A percentile compares a stretch with the other conserved stretches of the same genome.
phyloP scores from a whole-genome alignment of 92 coral and sea anemone species.

The Epizoanthus stellaris region DNA sequence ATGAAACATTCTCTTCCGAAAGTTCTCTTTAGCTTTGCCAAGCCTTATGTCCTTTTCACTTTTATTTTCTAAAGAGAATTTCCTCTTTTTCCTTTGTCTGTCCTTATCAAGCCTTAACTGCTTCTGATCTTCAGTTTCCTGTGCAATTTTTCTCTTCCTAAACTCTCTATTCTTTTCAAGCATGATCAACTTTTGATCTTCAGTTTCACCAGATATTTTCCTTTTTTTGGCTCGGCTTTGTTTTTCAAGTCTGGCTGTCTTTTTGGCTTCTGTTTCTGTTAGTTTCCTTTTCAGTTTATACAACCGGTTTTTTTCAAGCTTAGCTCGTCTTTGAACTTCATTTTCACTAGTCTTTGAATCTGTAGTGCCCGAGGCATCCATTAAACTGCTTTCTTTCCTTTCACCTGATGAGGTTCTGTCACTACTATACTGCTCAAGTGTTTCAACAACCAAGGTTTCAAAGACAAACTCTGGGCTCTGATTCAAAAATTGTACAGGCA shows the following conservation, averaged over 20 bases:
- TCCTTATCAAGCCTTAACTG: too few relatives aligned
- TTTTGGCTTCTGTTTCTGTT: conserved; percentile 17
- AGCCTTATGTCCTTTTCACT: too few relatives aligned
- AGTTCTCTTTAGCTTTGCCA: too few relatives aligned
- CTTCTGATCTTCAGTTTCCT: too few relatives aligned
- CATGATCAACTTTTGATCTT: too few relatives aligned
- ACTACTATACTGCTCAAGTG: background rate
- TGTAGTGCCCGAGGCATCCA: too few relatives aligned
- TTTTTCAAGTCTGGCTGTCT: conserved; percentile 4
- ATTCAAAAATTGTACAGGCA: background rate
- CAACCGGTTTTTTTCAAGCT: background rate
- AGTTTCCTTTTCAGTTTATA: background rate
- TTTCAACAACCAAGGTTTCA: background rate
- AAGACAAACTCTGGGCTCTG: background rate
- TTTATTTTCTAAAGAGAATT: too few relatives aligned
- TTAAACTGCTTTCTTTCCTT: too few relatives aligned
- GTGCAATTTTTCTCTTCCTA: too few relatives aligned
- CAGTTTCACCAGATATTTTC: too few relatives aligned
- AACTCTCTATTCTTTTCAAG: too few relatives aligned
- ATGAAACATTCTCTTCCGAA: too few relatives aligned
- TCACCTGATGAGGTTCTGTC: background rate
- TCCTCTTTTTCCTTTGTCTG: background rate
- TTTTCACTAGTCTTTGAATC: background rate
- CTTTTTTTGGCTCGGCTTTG: background rate
- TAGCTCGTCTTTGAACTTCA: background rate